Percentiles rank a stretch among this genome's conserved stretches.
These are phyloP conservation scores for Drosophila nigromelanica DNA, from an alignment of 1,140 invertebrate genomes.

Conservation along the genomic window DNA sequence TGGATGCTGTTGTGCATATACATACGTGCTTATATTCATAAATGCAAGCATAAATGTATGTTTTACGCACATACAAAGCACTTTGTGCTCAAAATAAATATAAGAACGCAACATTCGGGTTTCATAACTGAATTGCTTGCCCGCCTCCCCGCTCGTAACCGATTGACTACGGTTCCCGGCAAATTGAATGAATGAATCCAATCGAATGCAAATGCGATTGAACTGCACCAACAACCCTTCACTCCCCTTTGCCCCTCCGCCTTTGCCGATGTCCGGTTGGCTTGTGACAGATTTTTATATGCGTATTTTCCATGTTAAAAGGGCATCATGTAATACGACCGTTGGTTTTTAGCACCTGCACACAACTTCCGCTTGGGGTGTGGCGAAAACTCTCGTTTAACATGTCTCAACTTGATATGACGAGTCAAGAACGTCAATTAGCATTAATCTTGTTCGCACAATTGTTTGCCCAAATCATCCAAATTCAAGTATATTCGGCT, in stretches of 20 bases:
- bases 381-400: constrained; percentile 61
- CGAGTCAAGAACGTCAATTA: constrained; percentile 65
- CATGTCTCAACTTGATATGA: constrained; percentile 41
- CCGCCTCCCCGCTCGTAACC: constrained; percentile 11
- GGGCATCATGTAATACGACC: constrained; percentile 24
- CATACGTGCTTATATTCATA: constrained; percentile 40
- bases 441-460: constrained; percentile 71
- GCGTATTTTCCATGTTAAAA: neutral
- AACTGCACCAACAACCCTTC: neutral
- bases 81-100: constrained; percentile 58
- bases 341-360: constrained; percentile 57
- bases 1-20: constrained; percentile 13
- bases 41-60: constrained; percentile 70
- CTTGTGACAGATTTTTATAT: constrained; percentile 25
- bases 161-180: constrained; percentile 17
- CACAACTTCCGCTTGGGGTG: constrained; percentile 52
- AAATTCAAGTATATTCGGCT: constrained; percentile 37
- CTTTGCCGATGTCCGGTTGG: constrained; percentile 5
- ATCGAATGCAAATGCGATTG: constrained; percentile 41
- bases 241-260: neutral
- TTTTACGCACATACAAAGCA: constrained; percentile 51
- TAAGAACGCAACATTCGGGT: constrained; percentile 64
- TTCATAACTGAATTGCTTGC: constrained; percentile 68
- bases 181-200: constrained; percentile 46
- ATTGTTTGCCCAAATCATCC: constrained; percentile 66